phyloP scores from a whole-genome alignment of 2,888 invertebrate genomes.

The Xestia rhomboidea region DNA sequence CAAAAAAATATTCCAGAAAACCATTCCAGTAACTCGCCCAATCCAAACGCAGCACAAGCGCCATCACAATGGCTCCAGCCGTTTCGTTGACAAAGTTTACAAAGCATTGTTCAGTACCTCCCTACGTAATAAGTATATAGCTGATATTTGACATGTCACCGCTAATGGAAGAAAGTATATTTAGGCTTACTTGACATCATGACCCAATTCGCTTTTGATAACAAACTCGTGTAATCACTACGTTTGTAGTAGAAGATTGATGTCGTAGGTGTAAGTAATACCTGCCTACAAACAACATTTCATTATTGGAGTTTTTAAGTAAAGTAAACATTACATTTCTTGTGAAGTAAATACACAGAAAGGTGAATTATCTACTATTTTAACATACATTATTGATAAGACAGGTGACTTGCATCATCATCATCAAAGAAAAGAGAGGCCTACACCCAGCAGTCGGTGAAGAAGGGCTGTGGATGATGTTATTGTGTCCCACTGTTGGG shows the following conservation, averaged over 20 bases:
- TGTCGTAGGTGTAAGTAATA: slow-evolving; percentile 40
- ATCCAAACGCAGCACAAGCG: slow-evolving; percentile 61
- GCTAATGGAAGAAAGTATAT: slow-evolving; percentile 81
- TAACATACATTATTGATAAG: no score
- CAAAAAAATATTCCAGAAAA: neutral
- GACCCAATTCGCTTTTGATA: slow-evolving; percentile 79
- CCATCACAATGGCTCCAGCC: slow-evolving; percentile 68
- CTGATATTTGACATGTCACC: slow-evolving; percentile 79
- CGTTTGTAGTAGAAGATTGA: slow-evolving; percentile 55
- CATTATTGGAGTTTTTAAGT: slow-evolving; percentile 15
- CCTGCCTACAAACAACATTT: slow-evolving; percentile 13
- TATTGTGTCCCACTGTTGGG: no score
- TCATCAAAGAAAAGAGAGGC: no score
- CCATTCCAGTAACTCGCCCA: slow-evolving; percentile 54
- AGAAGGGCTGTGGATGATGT: no score
- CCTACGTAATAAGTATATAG: slow-evolving; percentile 67
- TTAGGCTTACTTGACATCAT: slow-evolving; percentile 74
- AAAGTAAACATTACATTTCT: slow-evolving; percentile 2
- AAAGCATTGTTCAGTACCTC: slow-evolving; percentile 72
- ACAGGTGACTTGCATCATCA: no score
- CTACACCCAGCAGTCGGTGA: no score
- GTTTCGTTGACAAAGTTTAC: slow-evolving; percentile 80
- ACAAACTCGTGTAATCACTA: slow-evolving; percentile 67
- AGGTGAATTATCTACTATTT: neutral
- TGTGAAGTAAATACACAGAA: neutral